These are phyloP conservation scores for Pangasius sanitwongsei DNA, from an alignment of 2,797 vertebrate species.

Conservation along the genomic window DNA sequence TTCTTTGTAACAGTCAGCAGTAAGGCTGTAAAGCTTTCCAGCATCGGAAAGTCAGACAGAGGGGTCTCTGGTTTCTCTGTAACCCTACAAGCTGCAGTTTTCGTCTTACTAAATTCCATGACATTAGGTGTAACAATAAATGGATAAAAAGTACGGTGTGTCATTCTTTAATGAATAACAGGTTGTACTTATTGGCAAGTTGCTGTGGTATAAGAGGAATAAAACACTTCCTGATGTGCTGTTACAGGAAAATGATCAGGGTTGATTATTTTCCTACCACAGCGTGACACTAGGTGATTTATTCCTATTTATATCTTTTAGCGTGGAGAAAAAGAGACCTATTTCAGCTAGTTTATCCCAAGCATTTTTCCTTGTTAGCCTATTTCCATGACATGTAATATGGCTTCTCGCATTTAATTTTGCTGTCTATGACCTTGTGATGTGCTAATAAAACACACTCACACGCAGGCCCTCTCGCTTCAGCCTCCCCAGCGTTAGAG, in stretches of 20 bases:
- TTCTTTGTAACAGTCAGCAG: no score
- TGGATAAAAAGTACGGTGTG: neutral
- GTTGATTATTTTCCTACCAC: neutral
- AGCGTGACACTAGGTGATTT: neutral
- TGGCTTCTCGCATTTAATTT: neutral
- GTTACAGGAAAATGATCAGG: neutral
- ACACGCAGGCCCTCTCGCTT: neutral
- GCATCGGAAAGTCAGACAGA: no score
- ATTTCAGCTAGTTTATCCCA: neutral
- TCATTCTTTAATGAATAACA: neutral
- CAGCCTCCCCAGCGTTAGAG: slow-evolving; percentile 59
- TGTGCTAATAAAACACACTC: neutral
- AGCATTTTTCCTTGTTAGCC: neutral
- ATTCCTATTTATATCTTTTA: neutral
- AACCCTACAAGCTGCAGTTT: no score
- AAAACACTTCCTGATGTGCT: neutral
- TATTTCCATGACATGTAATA: neutral
- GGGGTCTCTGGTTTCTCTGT: no score
- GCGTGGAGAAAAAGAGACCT: neutral
- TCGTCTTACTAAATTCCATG: neutral
- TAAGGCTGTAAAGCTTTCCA: no score
- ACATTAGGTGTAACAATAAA: neutral
- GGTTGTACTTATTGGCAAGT: neutral
- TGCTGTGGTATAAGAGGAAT: neutral
- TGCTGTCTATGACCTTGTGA: neutral